Evolutionary conservation across 2,113 vertebrate genomes (phyloP), one percentile per base, ranked within the genome.

Genomic region (Oreotragus oreotragus): DNA sequence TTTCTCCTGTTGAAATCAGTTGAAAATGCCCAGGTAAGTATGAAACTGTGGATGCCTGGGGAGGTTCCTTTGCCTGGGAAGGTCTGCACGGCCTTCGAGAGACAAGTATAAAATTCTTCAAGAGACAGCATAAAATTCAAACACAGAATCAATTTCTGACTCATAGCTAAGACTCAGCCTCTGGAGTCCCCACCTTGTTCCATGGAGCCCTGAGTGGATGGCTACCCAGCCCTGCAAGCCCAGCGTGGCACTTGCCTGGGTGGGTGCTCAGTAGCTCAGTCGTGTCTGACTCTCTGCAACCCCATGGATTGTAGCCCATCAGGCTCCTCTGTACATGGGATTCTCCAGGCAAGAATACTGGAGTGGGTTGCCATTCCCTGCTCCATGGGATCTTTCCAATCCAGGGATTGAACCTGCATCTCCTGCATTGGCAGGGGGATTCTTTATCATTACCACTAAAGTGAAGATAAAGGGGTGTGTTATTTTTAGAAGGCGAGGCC

Each of bases 401-500:
- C 39, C 39, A 76, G 70, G 36, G 70, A 76, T 76, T 1, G 12
- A 76, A 76, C 70, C 70, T 43, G 7, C 0, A 0, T 43, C 39
- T 76, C 70, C 70, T 76, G 23, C 70, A 43, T 76, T 76, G 70
- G 70, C 70, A 76, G 23, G 39, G 36, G 12, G 39, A 43, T 76
- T 43, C 36, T 76, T 76, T 76, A 76, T 43, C 36, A 76, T 43
- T 76, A 76, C 36, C 70, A 27, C 39, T 76, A 76, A 70, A n/a
- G n/a, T n/a, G n/a, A n/a, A 39, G 66, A 70, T 39, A 23, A 39
- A 0, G 3, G 28, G 6, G 16, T 83, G 25, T 2, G 21, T 79
- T 30, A 83, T 97, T 97, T 81, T 92, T 77, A 93, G 96, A 79
- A 58, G 84, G 55, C 2, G 9, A 64, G 70, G 43, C 43, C 27